Evolutionary conservation across 92 coral and sea anemone genomes (phyloP).

Genomic region (Umimayanthus kanabou): DNA sequence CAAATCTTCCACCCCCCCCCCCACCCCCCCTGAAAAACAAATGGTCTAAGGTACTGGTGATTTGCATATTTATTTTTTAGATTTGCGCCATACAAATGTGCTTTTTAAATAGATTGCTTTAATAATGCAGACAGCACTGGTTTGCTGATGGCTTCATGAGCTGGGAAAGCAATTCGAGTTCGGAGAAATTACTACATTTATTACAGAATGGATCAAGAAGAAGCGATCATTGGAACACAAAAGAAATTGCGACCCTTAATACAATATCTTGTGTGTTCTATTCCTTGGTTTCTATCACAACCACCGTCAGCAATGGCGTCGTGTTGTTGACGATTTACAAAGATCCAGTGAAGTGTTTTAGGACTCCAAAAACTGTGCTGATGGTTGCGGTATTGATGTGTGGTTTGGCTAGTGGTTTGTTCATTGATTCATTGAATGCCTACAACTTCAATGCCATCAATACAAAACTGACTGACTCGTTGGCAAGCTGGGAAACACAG

Average conservation of each 20-base stretch:
- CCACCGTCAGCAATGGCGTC: slow-evolving; percentile 16
- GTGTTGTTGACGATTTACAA: slow-evolving; percentile 24
- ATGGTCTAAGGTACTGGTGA: too few species aligned
- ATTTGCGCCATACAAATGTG: too few species aligned
- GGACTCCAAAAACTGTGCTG: not conserved
- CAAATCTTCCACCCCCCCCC: too few species aligned
- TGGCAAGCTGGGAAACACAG: not conserved
- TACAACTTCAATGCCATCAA: slow-evolving; percentile 7
- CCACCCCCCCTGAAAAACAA: too few species aligned
- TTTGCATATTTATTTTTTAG: too few species aligned
- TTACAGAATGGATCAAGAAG: slow-evolving; percentile 8
- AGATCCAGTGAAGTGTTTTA: slow-evolving; percentile 27
- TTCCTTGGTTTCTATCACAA: not conserved
- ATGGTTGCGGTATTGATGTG: slow-evolving; percentile 19
- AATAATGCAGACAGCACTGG: not conserved
- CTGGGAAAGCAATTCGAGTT: not conserved
- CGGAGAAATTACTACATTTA: not conserved
- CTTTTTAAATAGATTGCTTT: too few species aligned
- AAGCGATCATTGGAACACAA: not conserved
- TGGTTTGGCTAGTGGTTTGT: not conserved
- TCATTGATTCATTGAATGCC: slow-evolving; percentile 1
- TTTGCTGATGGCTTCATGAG: not conserved
- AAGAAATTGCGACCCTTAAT: slow-evolving; percentile 5
- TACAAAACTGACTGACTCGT: not conserved
- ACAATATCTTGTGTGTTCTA: slow-evolving; percentile 12